phyloP scores from a whole-genome alignment of 1,140 invertebrate genomes.

The Bathynomus jamesi region DNA sequence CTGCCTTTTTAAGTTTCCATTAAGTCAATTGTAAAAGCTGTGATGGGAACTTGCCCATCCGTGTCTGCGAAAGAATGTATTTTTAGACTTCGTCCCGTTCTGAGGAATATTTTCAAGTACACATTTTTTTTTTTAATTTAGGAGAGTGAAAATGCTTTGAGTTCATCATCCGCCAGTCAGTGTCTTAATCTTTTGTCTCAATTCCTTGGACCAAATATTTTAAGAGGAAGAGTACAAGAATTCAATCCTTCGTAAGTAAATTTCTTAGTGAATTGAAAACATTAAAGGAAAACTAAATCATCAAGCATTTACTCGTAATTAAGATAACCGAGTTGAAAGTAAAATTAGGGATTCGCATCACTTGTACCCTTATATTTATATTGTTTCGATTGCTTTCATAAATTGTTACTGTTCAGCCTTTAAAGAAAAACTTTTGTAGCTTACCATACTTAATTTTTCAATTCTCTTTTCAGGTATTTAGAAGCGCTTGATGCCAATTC shows the following conservation, averaged over 20 bases:
- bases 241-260: constrained; percentile 46
- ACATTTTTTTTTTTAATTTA: constrained; percentile 37
- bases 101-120: not conserved
- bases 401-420: not conserved
- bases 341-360: not conserved
- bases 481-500: constrained; percentile 42
- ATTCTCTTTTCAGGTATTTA: constrained; percentile 40
- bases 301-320: not conserved
- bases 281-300: not conserved
- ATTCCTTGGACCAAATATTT: constrained; percentile 49
- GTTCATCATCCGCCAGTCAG: constrained; percentile 48
- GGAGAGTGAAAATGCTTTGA: constrained; percentile 50
- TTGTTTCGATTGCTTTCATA: not conserved
- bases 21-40: not conserved
- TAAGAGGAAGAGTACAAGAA: constrained; percentile 49
- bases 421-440: too few relatives aligned
- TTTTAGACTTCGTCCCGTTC: not conserved
- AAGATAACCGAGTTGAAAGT: not conserved
- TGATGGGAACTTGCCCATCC: not conserved
- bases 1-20: not conserved
- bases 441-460: constrained; percentile 9
- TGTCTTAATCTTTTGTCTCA: constrained; percentile 47
- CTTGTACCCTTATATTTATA: not conserved
- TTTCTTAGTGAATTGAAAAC: not conserved
- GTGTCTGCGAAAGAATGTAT: not conserved